Conservation (phyloP, 2,797 vertebrate species). For the Thalassophryne amazonica region DNA sequence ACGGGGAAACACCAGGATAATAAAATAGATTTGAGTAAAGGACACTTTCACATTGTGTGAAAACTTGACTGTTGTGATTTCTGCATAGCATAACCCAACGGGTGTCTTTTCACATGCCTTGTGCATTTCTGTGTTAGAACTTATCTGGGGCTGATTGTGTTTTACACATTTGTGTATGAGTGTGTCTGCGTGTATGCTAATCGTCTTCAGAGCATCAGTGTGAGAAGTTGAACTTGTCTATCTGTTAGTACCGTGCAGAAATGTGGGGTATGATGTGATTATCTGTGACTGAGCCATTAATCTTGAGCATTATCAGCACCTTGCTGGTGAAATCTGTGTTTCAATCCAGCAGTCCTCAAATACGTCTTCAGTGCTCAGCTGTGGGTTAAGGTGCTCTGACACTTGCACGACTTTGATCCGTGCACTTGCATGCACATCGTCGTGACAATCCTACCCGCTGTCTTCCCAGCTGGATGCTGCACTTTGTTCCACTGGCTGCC, state of each 20-base stretch:
- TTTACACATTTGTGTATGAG: constrained; percentile 11
- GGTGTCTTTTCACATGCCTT: constrained; percentile 16
- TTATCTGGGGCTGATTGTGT: constrained; percentile 5
- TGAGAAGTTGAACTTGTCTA: constrained; percentile 56
- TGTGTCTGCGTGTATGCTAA: constrained; percentile 41
- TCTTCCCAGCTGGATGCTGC: too few relatives aligned
- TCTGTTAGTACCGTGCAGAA: constrained; percentile 42
- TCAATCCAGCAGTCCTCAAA: constrained; percentile 48
- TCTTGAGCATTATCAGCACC: constrained; percentile 72
- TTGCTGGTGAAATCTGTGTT: constrained; percentile 65
- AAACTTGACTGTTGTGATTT: constrained; percentile 47
- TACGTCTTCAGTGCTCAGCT: constrained; percentile 33
- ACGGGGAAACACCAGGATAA: constrained; percentile 52
- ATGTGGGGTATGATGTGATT: constrained; percentile 58
- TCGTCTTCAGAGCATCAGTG: constrained; percentile 41
- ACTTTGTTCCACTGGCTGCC: too few relatives aligned
- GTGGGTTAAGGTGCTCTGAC: constrained; percentile 2
- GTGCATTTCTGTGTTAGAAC: constrained; percentile 7
- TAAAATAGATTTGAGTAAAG: constrained; percentile 62
- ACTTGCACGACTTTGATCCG: too few relatives aligned
- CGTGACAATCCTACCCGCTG: too few relatives aligned
- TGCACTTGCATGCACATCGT: too few relatives aligned
- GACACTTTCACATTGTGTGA: constrained; percentile 44
- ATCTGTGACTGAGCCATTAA: constrained; percentile 69
- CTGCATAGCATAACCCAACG: constrained; percentile 36